These are phyloP conservation scores for Monopis laevigella DNA, from an alignment of 2,888 invertebrate species.

Conservation along the genomic window DNA sequence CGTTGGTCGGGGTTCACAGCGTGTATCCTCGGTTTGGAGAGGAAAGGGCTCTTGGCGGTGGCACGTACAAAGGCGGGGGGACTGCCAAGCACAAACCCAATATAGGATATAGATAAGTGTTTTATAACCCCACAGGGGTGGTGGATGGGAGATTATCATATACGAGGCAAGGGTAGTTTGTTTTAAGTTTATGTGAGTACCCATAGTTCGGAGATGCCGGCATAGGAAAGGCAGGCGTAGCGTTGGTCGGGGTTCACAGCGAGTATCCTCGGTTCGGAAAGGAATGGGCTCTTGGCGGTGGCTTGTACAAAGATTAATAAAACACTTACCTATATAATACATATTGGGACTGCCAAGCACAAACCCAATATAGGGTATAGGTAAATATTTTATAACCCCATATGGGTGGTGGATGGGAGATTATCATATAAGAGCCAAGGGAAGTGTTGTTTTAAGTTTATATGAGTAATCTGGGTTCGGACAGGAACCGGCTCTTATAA, in stretches of 20 bases:
- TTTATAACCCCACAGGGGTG: no score
- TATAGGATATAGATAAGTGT: constrained; percentile 84
- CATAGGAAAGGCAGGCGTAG: constrained; percentile 87
- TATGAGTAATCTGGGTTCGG: no score
- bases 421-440: no score
- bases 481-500: no score
- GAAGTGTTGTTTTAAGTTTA: no score
- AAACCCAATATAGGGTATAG: constrained; percentile 96
- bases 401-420: no score
- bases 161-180: no score
- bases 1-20: constrained; percentile 88
- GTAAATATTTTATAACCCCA: no score
- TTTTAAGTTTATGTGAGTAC: no score
- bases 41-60: constrained; percentile 81
- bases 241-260: constrained; percentile 88
- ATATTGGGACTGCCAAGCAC: constrained; percentile 81
- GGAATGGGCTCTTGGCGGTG: constrained; percentile 81
- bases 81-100: constrained; percentile 90
- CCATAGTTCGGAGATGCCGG: constrained; percentile 67
- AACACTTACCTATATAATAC: no score
- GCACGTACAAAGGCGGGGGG: constrained; percentile 78
- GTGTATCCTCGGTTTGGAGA: constrained; percentile 93
- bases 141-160: no score
- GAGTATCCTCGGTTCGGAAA: constrained; percentile 93
- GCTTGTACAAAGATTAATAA: constrained; percentile 79